Percentiles rank a stretch among this genome's conserved stretches.
These are phyloP conservation scores for Apamea crenata DNA, from an alignment of 2,888 invertebrate genomes.

Conservation along the genomic window DNA sequence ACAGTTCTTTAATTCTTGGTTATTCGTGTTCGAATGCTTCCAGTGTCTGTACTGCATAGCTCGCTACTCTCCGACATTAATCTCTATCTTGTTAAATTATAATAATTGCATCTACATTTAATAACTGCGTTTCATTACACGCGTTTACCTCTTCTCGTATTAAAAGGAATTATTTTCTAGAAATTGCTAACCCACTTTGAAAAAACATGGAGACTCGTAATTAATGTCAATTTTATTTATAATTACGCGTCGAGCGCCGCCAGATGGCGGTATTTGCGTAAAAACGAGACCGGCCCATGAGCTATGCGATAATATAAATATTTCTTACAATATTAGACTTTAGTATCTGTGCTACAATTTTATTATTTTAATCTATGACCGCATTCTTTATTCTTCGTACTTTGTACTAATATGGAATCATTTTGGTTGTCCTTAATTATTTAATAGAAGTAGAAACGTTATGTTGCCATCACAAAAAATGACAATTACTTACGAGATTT, in stretches of 20 bases:
- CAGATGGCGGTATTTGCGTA: slow-evolving; percentile 74
- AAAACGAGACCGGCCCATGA: slow-evolving; percentile 76
- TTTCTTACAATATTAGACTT: slow-evolving; percentile 69
- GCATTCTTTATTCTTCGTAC: slow-evolving; percentile 58
- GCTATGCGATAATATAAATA: slow-evolving; percentile 72
- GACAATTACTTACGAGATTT: slow-evolving; percentile 24
- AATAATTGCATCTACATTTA: slow-evolving; percentile 81
- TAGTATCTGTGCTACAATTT: slow-evolving; percentile 68
- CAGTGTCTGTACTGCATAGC: slow-evolving; percentile 55
- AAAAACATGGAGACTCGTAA: slow-evolving; percentile 78
- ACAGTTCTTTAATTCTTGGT: not conserved
- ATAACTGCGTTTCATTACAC: slow-evolving; percentile 80
- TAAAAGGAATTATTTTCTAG: slow-evolving; percentile 84
- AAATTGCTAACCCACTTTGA: slow-evolving; percentile 86
- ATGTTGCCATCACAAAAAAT: slow-evolving; percentile 30
- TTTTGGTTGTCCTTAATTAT: slow-evolving; percentile 43
- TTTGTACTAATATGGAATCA: slow-evolving; percentile 53
- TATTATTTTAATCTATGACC: slow-evolving; percentile 70
- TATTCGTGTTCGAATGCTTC: slow-evolving; percentile 3
- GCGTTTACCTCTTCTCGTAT: slow-evolving; percentile 76
- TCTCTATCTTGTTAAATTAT: slow-evolving; percentile 81
- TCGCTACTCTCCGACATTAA: slow-evolving; percentile 68
- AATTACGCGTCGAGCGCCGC: slow-evolving; percentile 76
- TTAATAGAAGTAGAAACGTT: slow-evolving; percentile 25
- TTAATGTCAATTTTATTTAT: slow-evolving; percentile 89